These are phyloP conservation scores for Petaurus breviceps DNA, from an alignment of 2,113 vertebrate species.

Conservation along the genomic window DNA sequence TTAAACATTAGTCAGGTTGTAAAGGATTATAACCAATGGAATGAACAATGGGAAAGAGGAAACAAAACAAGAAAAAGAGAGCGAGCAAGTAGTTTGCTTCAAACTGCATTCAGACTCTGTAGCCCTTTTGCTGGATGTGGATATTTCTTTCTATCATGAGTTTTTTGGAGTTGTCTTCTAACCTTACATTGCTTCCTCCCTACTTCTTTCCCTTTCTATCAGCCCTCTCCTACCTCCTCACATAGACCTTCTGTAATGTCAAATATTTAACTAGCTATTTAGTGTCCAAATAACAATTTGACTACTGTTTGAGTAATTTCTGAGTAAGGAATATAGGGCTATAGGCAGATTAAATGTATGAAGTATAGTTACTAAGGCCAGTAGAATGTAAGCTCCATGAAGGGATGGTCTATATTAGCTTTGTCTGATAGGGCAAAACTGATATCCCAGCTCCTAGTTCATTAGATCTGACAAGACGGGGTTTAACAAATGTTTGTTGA, in stretches of 20 bases:
- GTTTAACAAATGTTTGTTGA: background rate
- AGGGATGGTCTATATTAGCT: background rate
- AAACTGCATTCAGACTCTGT: no score
- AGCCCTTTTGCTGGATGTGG: no score
- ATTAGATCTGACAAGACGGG: background rate
- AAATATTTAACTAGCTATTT: background rate
- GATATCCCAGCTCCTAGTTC: background rate
- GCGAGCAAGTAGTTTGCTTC: no score
- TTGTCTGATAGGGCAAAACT: no score
- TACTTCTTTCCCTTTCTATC: background rate
- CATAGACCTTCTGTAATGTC: background rate
- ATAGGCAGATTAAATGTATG: background rate
- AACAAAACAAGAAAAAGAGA: no score
- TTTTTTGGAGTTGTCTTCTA: no score
- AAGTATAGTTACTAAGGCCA: background rate
- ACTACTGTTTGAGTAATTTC: background rate
- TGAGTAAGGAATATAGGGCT: background rate
- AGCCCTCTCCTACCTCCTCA: fast-evolving
- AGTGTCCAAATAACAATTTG: background rate
- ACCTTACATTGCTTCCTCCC: background rate
- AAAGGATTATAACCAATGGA: no score
- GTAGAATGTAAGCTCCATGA: background rate
- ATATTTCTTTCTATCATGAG: no score
- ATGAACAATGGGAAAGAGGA: no score
- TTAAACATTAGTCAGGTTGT: no score